Percentiles rank a stretch among this genome's conserved stretches.
These are phyloP conservation scores for Erebia epiphron DNA, from an alignment of 2,888 invertebrate genomes.

Conservation along the genomic window DNA sequence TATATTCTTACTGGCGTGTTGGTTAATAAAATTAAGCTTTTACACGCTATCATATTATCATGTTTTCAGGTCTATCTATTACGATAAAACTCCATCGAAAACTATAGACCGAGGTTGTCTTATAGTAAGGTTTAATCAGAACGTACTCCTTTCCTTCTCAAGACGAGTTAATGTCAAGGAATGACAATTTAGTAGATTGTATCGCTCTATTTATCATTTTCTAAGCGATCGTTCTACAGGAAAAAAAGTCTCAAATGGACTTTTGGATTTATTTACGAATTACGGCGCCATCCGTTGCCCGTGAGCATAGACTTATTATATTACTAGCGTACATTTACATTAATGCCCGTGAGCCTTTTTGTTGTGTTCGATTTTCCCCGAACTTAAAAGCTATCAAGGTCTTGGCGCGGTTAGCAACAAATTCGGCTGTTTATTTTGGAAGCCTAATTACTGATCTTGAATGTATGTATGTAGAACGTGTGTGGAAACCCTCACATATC, in stretches of 20 bases:
- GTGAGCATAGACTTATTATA: too few species aligned
- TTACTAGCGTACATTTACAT: too few species aligned
- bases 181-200: constrained; percentile 28
- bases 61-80: background rate
- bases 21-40: background rate
- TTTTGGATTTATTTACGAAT: constrained; percentile 17
- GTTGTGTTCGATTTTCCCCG: constrained; percentile 9
- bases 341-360: constrained; percentile 14
- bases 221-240: background rate
- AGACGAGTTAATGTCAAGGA: constrained; percentile 11
- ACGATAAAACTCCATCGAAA: too few species aligned
- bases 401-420: background rate
- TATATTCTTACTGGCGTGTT: too few species aligned
- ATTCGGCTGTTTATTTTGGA: constrained; percentile 1
- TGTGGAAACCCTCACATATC: background rate
- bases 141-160: background rate
- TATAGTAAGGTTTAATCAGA: background rate
- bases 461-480: background rate
- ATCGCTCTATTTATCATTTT: constrained; percentile 23
- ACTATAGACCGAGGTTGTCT: background rate
- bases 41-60: background rate
- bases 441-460: background rate
- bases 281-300: constrained; percentile 9
- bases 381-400: constrained; percentile 9
- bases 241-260: constrained; percentile 14